Evolutionary conservation across 2,797 vertebrate genomes (phyloP).

Genomic region (Trematomus bernacchii): DNA sequence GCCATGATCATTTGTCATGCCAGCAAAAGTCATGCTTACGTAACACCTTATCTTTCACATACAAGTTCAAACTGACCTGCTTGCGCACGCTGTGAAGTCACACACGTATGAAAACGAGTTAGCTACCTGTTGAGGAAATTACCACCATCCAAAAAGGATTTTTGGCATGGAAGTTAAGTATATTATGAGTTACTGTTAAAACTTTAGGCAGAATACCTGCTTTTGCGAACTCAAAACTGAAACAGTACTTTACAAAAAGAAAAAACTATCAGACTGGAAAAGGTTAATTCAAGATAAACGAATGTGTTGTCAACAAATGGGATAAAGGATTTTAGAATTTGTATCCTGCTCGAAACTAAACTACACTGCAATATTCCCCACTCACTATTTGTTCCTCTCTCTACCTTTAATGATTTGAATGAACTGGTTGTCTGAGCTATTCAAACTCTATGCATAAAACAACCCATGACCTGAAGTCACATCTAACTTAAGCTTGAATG

Average conservation of each 20-base stretch:
- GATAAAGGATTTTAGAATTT: slow-evolving; percentile 28
- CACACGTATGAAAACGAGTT: slow-evolving; percentile 53
- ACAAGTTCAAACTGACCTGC: slow-evolving; percentile 28
- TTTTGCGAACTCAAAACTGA: neutral
- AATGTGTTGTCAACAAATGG: slow-evolving; percentile 5
- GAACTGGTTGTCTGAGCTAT: slow-evolving; percentile 8
- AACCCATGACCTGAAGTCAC: neutral
- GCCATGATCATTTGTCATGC: slow-evolving; percentile 10
- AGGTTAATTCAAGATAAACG: neutral
- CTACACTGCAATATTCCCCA: slow-evolving; percentile 45
- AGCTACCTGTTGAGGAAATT: slow-evolving; percentile 36
- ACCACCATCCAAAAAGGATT: slow-evolving; percentile 32
- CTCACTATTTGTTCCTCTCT: neutral
- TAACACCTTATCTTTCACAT: slow-evolving; percentile 70
- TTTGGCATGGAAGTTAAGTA: neutral
- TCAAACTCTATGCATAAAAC: neutral
- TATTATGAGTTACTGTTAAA: slow-evolving; percentile 26
- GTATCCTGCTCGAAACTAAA: slow-evolving; percentile 36
- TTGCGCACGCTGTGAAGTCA: slow-evolving; percentile 30
- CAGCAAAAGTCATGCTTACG: slow-evolving; percentile 53
- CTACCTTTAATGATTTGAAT: slow-evolving; percentile 3
- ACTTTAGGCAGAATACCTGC: neutral
- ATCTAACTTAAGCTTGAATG: neutral
- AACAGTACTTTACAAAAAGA: neutral
- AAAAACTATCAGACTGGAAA: slow-evolving; percentile 4